phyloP scores from a whole-genome alignment of 2,797 vertebrate species.

The Siniperca undulata region DNA sequence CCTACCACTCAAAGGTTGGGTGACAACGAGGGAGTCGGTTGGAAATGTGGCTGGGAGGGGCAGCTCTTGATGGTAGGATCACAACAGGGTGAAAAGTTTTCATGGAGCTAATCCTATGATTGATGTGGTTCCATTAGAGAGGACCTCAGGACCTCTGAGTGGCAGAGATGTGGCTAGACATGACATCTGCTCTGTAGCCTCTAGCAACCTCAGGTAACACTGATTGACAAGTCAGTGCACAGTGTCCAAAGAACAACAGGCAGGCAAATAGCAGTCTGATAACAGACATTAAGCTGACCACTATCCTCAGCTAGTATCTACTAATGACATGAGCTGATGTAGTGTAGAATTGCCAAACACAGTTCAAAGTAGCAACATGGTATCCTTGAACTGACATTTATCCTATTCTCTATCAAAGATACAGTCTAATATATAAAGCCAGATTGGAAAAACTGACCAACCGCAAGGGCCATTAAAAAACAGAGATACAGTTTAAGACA shows the following conservation, averaged over 20 bases:
- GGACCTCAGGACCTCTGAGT: constrained; percentile 54
- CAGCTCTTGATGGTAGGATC: constrained; percentile 50
- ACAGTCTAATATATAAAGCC: constrained; percentile 7
- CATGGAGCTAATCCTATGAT: constrained; percentile 70
- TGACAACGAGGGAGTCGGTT: constrained; percentile 30
- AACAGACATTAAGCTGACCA: constrained; percentile 46
- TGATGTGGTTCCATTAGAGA: constrained; percentile 72
- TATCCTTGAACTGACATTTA: constrained; percentile 20
- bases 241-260: constrained; percentile 42
- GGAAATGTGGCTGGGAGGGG: constrained; percentile 40
- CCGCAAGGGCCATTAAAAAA: neutral
- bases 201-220: constrained; percentile 59
- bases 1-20: constrained; percentile 41
- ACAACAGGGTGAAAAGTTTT: constrained; percentile 59
- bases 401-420: constrained; percentile 24
- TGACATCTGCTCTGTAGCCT: constrained; percentile 35
- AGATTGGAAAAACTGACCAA: constrained; percentile 10
- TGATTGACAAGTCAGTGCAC: constrained; percentile 52
- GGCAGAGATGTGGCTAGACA: constrained; percentile 57
- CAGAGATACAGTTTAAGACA: neutral
- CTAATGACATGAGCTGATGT: constrained; percentile 42
- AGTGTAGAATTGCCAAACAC: constrained; percentile 23
- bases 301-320: constrained; percentile 29
- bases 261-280: constrained; percentile 42
- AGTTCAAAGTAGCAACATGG: constrained; percentile 20